Conservation (phyloP, 2,113 vertebrate genomes). For the Ctenodactylus gundi region DNA sequence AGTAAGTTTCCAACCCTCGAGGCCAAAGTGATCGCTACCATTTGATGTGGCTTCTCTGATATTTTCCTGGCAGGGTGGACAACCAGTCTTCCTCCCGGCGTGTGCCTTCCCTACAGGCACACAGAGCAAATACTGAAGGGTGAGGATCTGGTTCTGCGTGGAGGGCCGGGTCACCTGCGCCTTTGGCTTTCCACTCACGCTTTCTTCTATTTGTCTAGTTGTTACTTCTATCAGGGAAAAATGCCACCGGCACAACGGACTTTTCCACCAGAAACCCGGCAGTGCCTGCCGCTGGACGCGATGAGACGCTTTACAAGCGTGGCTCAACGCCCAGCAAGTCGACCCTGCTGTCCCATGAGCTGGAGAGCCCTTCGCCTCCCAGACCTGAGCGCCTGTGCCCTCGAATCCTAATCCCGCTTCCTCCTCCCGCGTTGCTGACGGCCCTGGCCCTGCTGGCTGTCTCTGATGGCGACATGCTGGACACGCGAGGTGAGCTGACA, state of each 20-base stretch:
- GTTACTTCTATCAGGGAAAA: not conserved
- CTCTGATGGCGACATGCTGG: no score
- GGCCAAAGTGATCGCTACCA: not conserved
- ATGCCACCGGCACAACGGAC: no score
- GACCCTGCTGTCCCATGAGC: fast-evolving
- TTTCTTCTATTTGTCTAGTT: not conserved
- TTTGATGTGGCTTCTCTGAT: not conserved
- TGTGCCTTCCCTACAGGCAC: not conserved
- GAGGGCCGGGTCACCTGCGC: no score
- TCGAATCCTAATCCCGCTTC: not conserved
- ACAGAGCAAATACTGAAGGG: not conserved
- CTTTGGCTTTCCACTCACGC: no score
- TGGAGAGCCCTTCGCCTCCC: not conserved
- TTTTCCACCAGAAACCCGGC: not conserved
- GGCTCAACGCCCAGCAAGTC: not conserved
- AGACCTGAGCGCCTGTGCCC: not conserved
- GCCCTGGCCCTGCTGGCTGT: no score
- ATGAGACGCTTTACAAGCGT: not conserved
- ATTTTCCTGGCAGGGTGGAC: no score
- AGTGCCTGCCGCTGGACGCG: fast-evolving
- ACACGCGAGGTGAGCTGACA: no score
- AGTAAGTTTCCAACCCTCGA: not conserved
- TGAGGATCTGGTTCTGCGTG: not conserved
- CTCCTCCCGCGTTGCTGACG: not conserved
- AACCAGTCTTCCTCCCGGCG: not conserved